Percentiles rank a stretch among this genome's conserved stretches.
Conservation (phyloP, 1,140 invertebrate genomes). For the Sycobia sp. region DNA sequence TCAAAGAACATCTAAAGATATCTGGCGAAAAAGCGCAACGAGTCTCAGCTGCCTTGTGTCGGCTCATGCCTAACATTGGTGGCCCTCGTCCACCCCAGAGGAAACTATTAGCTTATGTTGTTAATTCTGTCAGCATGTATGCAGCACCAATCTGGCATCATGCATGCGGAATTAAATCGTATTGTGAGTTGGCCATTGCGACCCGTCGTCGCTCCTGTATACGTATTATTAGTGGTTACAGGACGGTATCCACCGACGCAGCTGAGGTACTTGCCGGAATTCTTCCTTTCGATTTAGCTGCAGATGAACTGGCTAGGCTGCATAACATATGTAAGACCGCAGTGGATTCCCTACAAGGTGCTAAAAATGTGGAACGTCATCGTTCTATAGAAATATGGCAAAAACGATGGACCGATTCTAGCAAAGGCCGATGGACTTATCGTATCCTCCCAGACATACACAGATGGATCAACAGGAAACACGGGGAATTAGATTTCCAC, state of each 20-base stretch:
- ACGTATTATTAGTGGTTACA: not conserved
- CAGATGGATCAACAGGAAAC: too few relatives aligned
- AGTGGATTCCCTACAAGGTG: too few relatives aligned
- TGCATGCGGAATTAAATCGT: not conserved
- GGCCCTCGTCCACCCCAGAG: not conserved
- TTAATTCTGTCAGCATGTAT: too few relatives aligned
- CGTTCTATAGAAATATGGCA: too few relatives aligned
- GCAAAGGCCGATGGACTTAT: too few relatives aligned
- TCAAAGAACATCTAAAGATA: slow-evolving; percentile 17
- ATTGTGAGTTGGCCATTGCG: not conserved
- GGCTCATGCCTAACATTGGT: slow-evolving; percentile 31
- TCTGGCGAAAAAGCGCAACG: slow-evolving; percentile 9
- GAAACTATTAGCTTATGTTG: not conserved
- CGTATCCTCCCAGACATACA: too few relatives aligned
- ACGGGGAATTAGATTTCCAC: too few relatives aligned
- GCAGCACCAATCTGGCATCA: too few relatives aligned
- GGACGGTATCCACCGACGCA: not conserved
- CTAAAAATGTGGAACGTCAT: too few relatives aligned
- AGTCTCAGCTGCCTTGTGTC: not conserved
- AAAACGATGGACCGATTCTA: too few relatives aligned
- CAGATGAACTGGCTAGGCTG: not conserved
- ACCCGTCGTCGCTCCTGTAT: not conserved
- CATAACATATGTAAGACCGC: too few relatives aligned
- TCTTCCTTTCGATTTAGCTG: not conserved
- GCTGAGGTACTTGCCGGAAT: not conserved